Conservation (phyloP, 1,140 invertebrate genomes). For the Drosophila setifemur region DNA sequence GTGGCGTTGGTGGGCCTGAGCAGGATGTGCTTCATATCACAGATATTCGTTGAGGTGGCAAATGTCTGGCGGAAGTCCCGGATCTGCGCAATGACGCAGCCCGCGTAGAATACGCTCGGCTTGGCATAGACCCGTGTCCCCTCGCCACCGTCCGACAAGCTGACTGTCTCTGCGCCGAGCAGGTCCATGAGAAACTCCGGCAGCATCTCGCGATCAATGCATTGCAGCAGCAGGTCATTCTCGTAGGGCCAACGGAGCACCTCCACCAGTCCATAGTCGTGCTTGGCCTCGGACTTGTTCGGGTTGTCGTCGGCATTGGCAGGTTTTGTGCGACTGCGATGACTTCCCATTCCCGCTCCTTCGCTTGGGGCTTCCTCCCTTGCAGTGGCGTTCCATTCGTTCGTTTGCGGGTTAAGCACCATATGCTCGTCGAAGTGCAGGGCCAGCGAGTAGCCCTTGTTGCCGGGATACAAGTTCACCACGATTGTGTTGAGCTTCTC, state of each 20-base stretch:
- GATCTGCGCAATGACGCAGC: slow-evolving; percentile 95
- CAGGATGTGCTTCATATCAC: slow-evolving; percentile 92
- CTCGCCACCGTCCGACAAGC: slow-evolving; percentile 67
- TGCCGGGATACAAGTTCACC: slow-evolving; percentile 94
- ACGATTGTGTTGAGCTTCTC: slow-evolving; percentile 94
- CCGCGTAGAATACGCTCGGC: slow-evolving; percentile 93
- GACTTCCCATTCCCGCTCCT: slow-evolving; percentile 4
- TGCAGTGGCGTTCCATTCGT: slow-evolving; percentile 47
- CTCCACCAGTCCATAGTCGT: slow-evolving; percentile 87
- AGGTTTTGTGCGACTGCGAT: slow-evolving; percentile 50
- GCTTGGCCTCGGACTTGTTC: slow-evolving; percentile 23
- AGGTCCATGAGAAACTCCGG: slow-evolving; percentile 93
- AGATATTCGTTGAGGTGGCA: slow-evolving; percentile 86
- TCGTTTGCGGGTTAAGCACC: slow-evolving; percentile 58
- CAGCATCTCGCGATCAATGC: slow-evolving; percentile 93
- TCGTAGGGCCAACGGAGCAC: slow-evolving; percentile 90
- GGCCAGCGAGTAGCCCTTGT: slow-evolving; percentile 95
- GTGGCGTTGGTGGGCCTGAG: slow-evolving; percentile 94
- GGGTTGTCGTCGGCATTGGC: slow-evolving; percentile 24
- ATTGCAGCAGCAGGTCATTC: slow-evolving; percentile 89
- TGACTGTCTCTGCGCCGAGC: slow-evolving; percentile 88
- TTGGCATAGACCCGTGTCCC: slow-evolving; percentile 69
- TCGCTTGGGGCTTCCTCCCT: slow-evolving; percentile 23
- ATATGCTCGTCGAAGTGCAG: slow-evolving; percentile 85
- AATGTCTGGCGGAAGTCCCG: slow-evolving; percentile 92